Conservation (phyloP, 2,113 vertebrate species). For the Microtus richardsoni region DNA sequence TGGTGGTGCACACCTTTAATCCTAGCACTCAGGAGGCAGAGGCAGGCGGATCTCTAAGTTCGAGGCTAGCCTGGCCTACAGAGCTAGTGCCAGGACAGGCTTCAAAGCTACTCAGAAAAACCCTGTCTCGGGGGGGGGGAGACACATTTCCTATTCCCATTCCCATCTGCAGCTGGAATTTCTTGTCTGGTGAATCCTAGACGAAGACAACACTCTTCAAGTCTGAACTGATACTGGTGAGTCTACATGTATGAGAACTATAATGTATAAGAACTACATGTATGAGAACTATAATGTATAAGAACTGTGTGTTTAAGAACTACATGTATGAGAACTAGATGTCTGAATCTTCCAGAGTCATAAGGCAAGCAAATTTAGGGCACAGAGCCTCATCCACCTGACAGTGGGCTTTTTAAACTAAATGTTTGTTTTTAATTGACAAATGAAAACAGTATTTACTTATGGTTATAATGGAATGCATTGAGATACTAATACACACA, state of each 20-base stretch:
- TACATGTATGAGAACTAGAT: neutral
- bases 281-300: neutral
- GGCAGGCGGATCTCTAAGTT: no score
- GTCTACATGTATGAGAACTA: neutral
- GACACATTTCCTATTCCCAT: neutral
- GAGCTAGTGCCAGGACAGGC: no score
- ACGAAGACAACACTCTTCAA: constrained; percentile 39
- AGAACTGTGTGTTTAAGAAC: neutral
- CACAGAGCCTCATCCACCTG: neutral
- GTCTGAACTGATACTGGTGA: neutral
- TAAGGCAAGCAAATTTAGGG: constrained; percentile 14
- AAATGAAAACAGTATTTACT: neutral
- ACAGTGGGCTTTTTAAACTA: neutral
- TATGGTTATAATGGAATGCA: neutral
- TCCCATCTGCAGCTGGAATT: constrained; percentile 22
- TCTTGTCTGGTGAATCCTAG: constrained; percentile 31
- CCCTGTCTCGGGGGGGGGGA: no score
- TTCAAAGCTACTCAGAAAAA: no score
- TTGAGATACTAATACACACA: neutral
- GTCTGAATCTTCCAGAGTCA: neutral
- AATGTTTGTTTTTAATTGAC: neutral
- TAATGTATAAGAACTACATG: neutral
- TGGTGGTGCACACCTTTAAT: no score
- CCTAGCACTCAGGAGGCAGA: no score
- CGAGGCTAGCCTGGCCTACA: no score